These are phyloP conservation scores for Monochamus alternatus DNA, from an alignment of 2,888 invertebrate genomes.

Conservation along the genomic window DNA sequence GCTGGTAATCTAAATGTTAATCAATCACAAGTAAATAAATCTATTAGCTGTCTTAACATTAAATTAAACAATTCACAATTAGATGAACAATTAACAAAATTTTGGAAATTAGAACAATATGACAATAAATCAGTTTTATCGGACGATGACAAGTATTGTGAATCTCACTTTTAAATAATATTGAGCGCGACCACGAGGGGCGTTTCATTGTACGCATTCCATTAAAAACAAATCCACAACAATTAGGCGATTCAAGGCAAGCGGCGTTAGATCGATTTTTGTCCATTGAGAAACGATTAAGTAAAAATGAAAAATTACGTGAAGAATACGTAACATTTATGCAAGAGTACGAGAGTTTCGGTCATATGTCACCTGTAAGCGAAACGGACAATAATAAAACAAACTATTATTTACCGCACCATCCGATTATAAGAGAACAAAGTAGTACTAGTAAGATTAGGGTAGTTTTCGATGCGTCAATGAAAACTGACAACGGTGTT, in stretches of 20 bases:
- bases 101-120: not conserved
- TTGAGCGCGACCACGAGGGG: not conserved
- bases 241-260: not conserved
- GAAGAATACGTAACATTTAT: not conserved
- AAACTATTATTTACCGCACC: constrained; percentile 37
- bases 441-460: constrained; percentile 25
- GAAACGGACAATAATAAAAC: not conserved
- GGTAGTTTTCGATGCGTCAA: constrained; percentile 32
- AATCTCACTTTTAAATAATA: not conserved
- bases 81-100: not conserved
- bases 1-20: no score
- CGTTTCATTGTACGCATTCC: not conserved
- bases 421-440: constrained; percentile 25
- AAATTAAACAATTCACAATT: no score
- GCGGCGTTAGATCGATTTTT: not conserved
- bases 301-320: not conserved
- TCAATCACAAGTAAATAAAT: no score
- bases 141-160: not conserved
- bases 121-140: not conserved
- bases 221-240: not conserved
- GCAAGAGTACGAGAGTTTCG: not conserved
- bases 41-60: not conserved
- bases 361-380: not conserved
- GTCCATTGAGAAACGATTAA: not conserved
- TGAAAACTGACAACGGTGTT: not conserved